These are phyloP conservation scores for Canis aureus DNA, from an alignment of 2,113 vertebrate genomes.

Conservation along the genomic window DNA sequence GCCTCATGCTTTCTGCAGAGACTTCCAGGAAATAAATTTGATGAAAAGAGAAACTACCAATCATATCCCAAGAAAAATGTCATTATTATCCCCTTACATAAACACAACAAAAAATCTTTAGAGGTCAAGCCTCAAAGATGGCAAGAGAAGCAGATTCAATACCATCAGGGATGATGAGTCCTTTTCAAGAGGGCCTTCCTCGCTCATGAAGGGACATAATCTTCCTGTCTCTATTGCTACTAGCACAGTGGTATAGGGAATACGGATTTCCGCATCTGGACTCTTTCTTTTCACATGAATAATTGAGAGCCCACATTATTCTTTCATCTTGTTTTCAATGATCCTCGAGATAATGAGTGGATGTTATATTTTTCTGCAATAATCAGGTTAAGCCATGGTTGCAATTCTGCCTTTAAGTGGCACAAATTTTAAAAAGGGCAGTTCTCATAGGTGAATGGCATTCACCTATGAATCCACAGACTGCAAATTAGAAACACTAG, in stretches of 20 bases:
- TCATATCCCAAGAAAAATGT: not conserved
- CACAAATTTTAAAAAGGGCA: not conserved
- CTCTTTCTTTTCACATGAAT: not conserved
- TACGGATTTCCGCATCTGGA: not conserved
- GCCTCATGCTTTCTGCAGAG: not conserved
- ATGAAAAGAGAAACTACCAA: not conserved
- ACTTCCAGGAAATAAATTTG: not conserved
- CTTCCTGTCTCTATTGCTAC: not conserved
- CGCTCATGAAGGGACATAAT: not conserved
- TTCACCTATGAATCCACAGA: not conserved
- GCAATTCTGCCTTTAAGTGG: not conserved
- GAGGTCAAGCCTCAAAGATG: not conserved
- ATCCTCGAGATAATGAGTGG: not conserved
- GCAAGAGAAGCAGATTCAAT: not conserved
- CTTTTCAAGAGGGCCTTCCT: not conserved
- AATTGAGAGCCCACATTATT: not conserved
- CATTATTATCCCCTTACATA: not conserved
- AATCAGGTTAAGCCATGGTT: not conserved
- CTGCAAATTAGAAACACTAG: not conserved
- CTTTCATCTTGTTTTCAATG: constrained; percentile 34
- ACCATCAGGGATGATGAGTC: not conserved
- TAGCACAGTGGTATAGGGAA: not conserved
- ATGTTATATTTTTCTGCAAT: not conserved
- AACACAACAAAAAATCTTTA: not conserved
- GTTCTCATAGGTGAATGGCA: not conserved